Base-by-base conservation (phyloP, 2,888 invertebrate species). In the Selenia dentaria region DNA sequence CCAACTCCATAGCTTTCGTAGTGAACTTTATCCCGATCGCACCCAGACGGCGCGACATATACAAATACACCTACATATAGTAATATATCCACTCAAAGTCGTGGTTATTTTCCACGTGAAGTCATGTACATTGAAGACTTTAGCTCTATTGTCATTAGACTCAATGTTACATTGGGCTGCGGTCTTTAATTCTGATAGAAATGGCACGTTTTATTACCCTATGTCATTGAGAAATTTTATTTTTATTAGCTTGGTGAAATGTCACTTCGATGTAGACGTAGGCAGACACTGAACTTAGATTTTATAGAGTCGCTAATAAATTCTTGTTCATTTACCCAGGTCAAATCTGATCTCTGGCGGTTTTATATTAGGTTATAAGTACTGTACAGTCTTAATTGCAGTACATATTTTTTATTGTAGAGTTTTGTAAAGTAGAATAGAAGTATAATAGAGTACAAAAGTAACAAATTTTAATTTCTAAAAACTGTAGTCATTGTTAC, bases 41-140 rank as follows among this genome's bases (percentile, higher is more conserved):
- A 57, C 47, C 70, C 76, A 81, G 79, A 81, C 79, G 67, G 73
- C 74, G 74, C 80, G 79, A 79, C 81, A 81, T 69, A 67, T 51
- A 60, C 57, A 52, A 48, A 57, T 54, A 13, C 6, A 25, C 48
- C 54, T 45, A 55, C 62, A 59, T 56, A 46, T 26, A 25, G 24
- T 24, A 1, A 2, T 24, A 22, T 14, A 2, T 28, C 22, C 8
- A 1, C 9, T 5, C 10, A 2, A 51, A 57, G 47, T 38, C 46
- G 28, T 56, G 58, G 79, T 70, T 78, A 79, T 80, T 81, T 79
- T 79, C 78, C 78, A 77, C 68, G 56, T 32, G 65, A 61, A 70
- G 59, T 49, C 54, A 6, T 65, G 57, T 68, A 60, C 61, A 25
- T 10, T 25, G 25, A 14, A 9, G 34, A 34, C 34, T 34, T 34